Conservation (phyloP, 2,888 invertebrate genomes). For the Acrocyrtus sp. region DNA sequence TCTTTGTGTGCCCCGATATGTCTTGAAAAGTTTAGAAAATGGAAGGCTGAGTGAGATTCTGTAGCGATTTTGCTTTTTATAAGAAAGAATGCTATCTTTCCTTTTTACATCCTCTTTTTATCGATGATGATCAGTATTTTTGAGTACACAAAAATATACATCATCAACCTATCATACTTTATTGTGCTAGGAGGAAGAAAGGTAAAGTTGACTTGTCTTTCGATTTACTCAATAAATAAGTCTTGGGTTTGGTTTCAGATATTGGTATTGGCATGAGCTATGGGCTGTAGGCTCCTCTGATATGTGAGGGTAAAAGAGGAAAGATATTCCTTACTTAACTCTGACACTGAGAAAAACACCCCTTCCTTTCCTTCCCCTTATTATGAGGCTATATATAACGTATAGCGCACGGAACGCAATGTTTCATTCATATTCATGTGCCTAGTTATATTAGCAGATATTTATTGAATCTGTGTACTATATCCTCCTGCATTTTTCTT, state of each 20-base stretch:
- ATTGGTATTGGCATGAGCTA: slow-evolving; percentile 32
- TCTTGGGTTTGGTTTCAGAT: slow-evolving; percentile 28
- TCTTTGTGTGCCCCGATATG: slow-evolving; percentile 14
- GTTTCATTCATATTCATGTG: too few relatives aligned
- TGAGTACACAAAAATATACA: slow-evolving; percentile 44
- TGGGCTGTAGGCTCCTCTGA: slow-evolving; percentile 1
- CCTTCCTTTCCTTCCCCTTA: slow-evolving; percentile 28
- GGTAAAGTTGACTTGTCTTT: slow-evolving; percentile 37
- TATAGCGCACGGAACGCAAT: too few relatives aligned
- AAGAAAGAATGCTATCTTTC: slow-evolving; percentile 27
- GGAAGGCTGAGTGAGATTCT: slow-evolving; percentile 39
- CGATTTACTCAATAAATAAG: slow-evolving; percentile 44
- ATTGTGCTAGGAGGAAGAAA: slow-evolving; percentile 23
- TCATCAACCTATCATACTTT: slow-evolving; percentile 38
- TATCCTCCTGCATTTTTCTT: too few relatives aligned
- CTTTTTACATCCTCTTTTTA: slow-evolving; percentile 20
- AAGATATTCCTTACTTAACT: slow-evolving; percentile 27
- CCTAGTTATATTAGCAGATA: too few relatives aligned
- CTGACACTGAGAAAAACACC: slow-evolving; percentile 16
- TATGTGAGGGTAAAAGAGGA: slow-evolving; percentile 19
- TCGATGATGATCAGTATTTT: slow-evolving; percentile 40
- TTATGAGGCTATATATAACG: slow-evolving; percentile 1
- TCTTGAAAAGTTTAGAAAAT: slow-evolving; percentile 41
- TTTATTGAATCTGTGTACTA: too few relatives aligned
- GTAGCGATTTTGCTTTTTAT: slow-evolving; percentile 30